Percentiles rank a stretch among this genome's conserved stretches.
These are phyloP conservation scores for Paratrypauchen microcephalus DNA, from an alignment of 2,797 vertebrate species.

Conservation along the genomic window DNA sequence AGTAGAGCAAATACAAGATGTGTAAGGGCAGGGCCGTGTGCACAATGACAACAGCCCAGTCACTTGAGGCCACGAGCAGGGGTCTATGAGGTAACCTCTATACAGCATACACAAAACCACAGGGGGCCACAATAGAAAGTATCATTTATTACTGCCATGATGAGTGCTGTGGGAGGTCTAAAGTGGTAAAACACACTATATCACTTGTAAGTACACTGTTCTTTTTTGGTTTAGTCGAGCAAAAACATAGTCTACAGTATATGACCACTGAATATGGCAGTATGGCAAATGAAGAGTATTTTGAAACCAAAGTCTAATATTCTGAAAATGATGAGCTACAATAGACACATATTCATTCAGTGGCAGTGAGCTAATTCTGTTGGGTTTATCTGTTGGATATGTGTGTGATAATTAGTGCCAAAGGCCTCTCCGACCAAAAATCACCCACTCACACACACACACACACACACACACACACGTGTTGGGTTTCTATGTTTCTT, in stretches of 20 bases:
- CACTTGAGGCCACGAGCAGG: not conserved
- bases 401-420: not conserved
- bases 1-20: conserved; percentile 1
- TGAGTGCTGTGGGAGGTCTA: not conserved
- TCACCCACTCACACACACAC: no score
- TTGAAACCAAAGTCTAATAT: not conserved
- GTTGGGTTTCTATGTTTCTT: no score
- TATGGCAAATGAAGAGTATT: not conserved
- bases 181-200: not conserved
- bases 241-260: not conserved
- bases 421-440: no score
- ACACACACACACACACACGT: no score
- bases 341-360: not conserved
- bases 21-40: not conserved
- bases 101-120: not conserved
- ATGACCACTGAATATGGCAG: not conserved
- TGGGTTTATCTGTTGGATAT: not conserved
- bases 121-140: not conserved
- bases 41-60: not conserved
- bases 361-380: not conserved
- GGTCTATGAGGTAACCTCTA: not conserved
- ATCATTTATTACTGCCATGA: conserved; percentile 1
- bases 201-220: not conserved
- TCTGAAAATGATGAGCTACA: not conserved
- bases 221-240: not conserved